A percentile compares a stretch with the other conserved stretches of the same genome.
Evolutionary conservation across 2,797 vertebrate species (phyloP).

Genomic region (Carapus acus): DNA sequence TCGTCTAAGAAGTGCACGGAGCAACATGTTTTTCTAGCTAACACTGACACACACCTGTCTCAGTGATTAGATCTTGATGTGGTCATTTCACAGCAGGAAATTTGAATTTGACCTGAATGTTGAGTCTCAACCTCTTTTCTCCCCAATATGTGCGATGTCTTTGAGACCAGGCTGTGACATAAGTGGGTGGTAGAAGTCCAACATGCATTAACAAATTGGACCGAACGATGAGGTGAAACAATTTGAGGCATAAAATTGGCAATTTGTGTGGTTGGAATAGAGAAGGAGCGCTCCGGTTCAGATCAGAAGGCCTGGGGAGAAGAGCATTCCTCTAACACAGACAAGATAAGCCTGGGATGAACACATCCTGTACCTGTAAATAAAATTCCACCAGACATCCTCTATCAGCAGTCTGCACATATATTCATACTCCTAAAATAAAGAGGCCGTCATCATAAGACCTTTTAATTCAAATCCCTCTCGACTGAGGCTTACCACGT

Average conservation of each 20-base stretch:
- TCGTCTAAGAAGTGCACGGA: no score
- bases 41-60: no score
- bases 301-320: conserved; percentile 46
- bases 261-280: conserved; percentile 43
- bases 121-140: conserved; percentile 19
- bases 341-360: conserved; percentile 31
- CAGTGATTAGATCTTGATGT: no score
- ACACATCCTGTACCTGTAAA: conserved; percentile 50
- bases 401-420: conserved; percentile 44
- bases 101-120: conserved; percentile 5
- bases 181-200: conserved; percentile 50
- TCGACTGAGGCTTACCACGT: conserved; percentile 35
- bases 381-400: conserved; percentile 52
- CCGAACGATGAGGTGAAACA: conserved; percentile 29
- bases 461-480: conserved; percentile 44
- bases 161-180: conserved; percentile 34
- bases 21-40: no score
- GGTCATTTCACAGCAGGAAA: no score
- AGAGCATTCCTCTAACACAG: conserved; percentile 22
- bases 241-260: conserved; percentile 58
- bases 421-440: conserved; percentile 45
- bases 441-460: conserved; percentile 34
- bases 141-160: conserved; percentile 23
- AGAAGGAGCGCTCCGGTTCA: conserved; percentile 37
- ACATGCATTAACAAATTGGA: conserved; percentile 44